These are phyloP conservation scores for Clitarchus hookeri DNA, from an alignment of 2,888 invertebrate species.

Conservation along the genomic window DNA sequence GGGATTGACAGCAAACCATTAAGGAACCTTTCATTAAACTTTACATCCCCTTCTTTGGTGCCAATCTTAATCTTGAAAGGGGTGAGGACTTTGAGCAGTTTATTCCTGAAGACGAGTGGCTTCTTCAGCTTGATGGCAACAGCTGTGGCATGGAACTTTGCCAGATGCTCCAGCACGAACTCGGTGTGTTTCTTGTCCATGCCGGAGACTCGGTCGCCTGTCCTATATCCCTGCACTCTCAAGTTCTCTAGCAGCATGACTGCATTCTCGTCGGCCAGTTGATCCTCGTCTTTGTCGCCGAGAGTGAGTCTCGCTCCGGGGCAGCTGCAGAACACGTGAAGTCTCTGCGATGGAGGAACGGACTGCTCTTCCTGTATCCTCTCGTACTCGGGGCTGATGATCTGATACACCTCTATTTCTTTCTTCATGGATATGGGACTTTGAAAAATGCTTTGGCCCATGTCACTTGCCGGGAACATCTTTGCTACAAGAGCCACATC, in stretches of 20 bases:
- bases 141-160: slow-evolving; percentile 63
- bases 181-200: slow-evolving; percentile 58
- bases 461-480: not conserved
- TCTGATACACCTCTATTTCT: slow-evolving; percentile 61
- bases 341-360: slow-evolving; percentile 53
- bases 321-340: slow-evolving; percentile 59
- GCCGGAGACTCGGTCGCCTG: slow-evolving; percentile 58
- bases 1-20: not conserved
- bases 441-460: not conserved
- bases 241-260: slow-evolving; percentile 64
- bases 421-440: slow-evolving; percentile 48
- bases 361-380: slow-evolving; percentile 57
- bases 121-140: slow-evolving; percentile 59
- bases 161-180: slow-evolving; percentile 58
- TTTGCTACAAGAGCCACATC: not conserved
- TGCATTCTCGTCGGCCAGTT: slow-evolving; percentile 55
- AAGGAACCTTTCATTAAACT: not conserved
- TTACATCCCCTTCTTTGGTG: slow-evolving; percentile 45
- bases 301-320: slow-evolving; percentile 59
- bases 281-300: slow-evolving; percentile 49
- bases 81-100: slow-evolving; percentile 45
- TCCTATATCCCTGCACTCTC: slow-evolving; percentile 57
- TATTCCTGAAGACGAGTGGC: slow-evolving; percentile 55
- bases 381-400: slow-evolving; percentile 57
- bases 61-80: slow-evolving; percentile 34